Base-by-base conservation (phyloP, 1,140 invertebrate species). In the Lethrus apterus region DNA sequence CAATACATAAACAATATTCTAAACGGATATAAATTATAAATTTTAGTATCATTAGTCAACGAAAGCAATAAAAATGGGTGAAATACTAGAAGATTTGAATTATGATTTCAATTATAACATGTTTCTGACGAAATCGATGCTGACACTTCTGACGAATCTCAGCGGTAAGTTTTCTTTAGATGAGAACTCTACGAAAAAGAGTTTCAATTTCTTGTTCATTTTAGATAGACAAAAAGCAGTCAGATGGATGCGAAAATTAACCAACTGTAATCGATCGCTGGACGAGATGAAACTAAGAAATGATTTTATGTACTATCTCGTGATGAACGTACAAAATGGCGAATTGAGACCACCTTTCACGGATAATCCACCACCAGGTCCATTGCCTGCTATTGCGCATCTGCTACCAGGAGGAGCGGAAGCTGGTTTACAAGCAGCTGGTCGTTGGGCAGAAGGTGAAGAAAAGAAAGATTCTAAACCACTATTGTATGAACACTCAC, bases 291-390 rank as follows among this genome's bases (percentile, higher is more conserved):
- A 65, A 52, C 56, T 73, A 13, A 57, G 72, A 14, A 74, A 74
- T 47, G 70, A 72, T 52, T 73, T 72, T 49, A 69, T 73, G 65
- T 69, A 70, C 52, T 67, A 70, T 54, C 55, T 74, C 23, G 66
- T 72, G 0, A 48, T 66, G 4, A 68, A 70, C 55, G 58, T 72
- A 15, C 67, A 72, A 45, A 57, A 59, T 19, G 65, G 66, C 3
- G 55, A 66, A 19, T 50, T 74, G 14, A 52, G 53, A 21, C 57
- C 64, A 8, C 72, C 72, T 0, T 74, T 74, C 46, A 61, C 58
- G 10, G 58, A 66, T 13, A 55, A 62, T 11, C 72, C 72, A 10
- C 70, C 67, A 13, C 23, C 55, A 9, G 63, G 60, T 4, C 57
- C 63, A 2, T 49, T 71, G n/a, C 59, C 59, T 13, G 50, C 60